Percentiles rank a stretch among this genome's conserved stretches.
Evolutionary conservation across 2,797 vertebrate genomes (phyloP).

Genomic region (Etheostoma perlongum): DNA sequence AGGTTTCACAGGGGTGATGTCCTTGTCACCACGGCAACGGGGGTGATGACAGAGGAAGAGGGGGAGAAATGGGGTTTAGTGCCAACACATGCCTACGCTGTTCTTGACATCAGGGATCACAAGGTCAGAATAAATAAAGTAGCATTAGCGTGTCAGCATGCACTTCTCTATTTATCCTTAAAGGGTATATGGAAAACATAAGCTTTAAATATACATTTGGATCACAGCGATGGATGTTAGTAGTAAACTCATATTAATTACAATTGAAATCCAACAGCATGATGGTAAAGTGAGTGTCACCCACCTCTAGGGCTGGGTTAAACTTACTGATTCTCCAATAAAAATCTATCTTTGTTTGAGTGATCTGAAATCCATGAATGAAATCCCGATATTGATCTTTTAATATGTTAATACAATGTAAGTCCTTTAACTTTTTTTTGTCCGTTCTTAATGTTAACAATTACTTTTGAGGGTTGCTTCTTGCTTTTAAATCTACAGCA

Average conservation of each 20-base stretch:
- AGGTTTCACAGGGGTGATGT: slow-evolving; percentile 98
- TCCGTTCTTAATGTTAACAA: too few relatives aligned
- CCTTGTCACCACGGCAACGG: slow-evolving; percentile 96
- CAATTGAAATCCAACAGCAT: not conserved
- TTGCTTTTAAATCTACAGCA: too few relatives aligned
- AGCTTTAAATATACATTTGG: not conserved
- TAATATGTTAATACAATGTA: too few relatives aligned
- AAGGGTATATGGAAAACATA: not conserved
- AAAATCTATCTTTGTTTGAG: too few relatives aligned
- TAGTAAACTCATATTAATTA: not conserved
- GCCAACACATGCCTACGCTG: slow-evolving; percentile 97
- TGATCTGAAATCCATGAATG: too few relatives aligned
- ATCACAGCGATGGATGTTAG: not conserved
- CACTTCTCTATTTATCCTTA: not conserved
- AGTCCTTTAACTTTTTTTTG: too few relatives aligned
- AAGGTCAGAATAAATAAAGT: slow-evolving; percentile 84
- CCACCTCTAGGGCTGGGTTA: too few relatives aligned
- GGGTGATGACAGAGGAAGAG: slow-evolving; percentile 97
- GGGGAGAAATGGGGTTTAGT: slow-evolving; percentile 97
- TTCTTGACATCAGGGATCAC: slow-evolving; percentile 95
- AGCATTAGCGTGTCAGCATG: not conserved
- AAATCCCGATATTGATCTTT: too few relatives aligned
- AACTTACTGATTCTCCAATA: too few relatives aligned
- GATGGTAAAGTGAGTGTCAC: accelerated
- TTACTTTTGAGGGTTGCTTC: too few relatives aligned